These are phyloP conservation scores for Tetramorium parvispinum DNA, from an alignment of 1,140 invertebrate species.

Conservation along the genomic window DNA sequence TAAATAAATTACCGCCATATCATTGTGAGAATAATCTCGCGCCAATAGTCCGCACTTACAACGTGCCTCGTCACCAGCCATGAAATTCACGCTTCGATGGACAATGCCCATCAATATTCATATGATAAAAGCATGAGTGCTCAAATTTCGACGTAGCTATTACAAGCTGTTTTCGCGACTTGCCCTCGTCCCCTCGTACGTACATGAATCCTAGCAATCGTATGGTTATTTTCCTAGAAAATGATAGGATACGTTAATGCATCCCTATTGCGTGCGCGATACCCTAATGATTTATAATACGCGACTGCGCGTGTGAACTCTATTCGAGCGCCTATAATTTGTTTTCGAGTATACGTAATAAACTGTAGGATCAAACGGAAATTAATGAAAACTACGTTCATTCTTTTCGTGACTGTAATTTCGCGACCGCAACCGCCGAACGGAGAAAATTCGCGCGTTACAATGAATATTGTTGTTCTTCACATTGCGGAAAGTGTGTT, in stretches of 20 bases:
- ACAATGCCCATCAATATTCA: slow-evolving; percentile 59
- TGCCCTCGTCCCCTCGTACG: slow-evolving; percentile 31
- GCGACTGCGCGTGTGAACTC: background rate
- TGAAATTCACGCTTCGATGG: slow-evolving; percentile 44
- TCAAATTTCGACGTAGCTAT: slow-evolving; percentile 54
- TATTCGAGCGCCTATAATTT: slow-evolving; percentile 9
- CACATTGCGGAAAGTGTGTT: background rate
- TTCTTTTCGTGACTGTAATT: slow-evolving; percentile 29
- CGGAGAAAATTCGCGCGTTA: slow-evolving; percentile 34
- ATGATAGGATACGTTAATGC: slow-evolving; percentile 3
- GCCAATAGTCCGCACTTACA: slow-evolving; percentile 12
- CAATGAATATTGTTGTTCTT: slow-evolving; percentile 25
- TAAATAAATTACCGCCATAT: background rate
- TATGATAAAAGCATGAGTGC: slow-evolving; percentile 58
- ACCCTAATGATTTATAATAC: slow-evolving; percentile 41
- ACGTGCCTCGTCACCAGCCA: background rate
- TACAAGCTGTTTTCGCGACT: slow-evolving; percentile 59
- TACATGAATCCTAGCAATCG: slow-evolving; percentile 55
- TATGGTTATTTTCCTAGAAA: slow-evolving; percentile 38
- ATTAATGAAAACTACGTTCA: slow-evolving; percentile 37
- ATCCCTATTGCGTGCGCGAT: background rate
- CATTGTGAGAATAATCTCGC: slow-evolving; percentile 32
- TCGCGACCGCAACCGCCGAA: background rate
- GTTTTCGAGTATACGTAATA: slow-evolving; percentile 42
- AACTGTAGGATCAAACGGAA: slow-evolving; percentile 40